Evolutionary conservation across 1,140 invertebrate species (phyloP).

Genomic region (Plodia interpunctella): DNA sequence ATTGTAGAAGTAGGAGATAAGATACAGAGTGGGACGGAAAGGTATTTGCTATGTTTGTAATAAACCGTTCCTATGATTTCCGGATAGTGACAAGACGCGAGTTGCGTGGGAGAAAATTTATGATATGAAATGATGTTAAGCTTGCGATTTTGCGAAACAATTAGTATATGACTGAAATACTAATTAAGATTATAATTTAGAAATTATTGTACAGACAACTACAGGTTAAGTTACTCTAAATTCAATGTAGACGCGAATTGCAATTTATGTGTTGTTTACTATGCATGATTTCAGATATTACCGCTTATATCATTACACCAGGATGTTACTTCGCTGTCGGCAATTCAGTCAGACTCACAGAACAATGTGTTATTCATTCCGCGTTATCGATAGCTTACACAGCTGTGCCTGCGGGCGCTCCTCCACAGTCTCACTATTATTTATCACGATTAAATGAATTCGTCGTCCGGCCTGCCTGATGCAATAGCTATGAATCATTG

Average conservation of each 20-base stretch:
- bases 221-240: too few species aligned
- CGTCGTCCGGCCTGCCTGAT: conserved; percentile 40
- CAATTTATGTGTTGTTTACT: too few species aligned
- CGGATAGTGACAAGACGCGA: conserved; percentile 19
- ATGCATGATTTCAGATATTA: too few species aligned
- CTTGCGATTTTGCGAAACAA: too few species aligned
- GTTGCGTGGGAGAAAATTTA: conserved; percentile 24
- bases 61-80: conserved; percentile 16
- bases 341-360: conserved; percentile 12
- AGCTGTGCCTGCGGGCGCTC: conserved; percentile 40
- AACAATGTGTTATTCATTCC: conserved; percentile 38
- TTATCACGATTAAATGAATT: conserved; percentile 57
- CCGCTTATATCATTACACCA: too few species aligned
- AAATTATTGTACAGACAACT: too few species aligned
- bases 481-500: conserved; percentile 57
- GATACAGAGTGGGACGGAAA: background rate
- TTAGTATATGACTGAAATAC: too few species aligned
- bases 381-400: conserved; percentile 57
- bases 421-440: conserved; percentile 20
- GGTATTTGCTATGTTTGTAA: conserved; percentile 1
- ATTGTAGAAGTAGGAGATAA: conserved; percentile 6
- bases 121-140: too few species aligned
- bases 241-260: too few species aligned
- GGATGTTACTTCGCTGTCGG: background rate
- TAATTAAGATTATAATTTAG: too few species aligned